Percentiles rank a stretch among this genome's conserved stretches.
Conservation (phyloP, 2,888 invertebrate genomes). For the Polyommatus iphigenia region DNA sequence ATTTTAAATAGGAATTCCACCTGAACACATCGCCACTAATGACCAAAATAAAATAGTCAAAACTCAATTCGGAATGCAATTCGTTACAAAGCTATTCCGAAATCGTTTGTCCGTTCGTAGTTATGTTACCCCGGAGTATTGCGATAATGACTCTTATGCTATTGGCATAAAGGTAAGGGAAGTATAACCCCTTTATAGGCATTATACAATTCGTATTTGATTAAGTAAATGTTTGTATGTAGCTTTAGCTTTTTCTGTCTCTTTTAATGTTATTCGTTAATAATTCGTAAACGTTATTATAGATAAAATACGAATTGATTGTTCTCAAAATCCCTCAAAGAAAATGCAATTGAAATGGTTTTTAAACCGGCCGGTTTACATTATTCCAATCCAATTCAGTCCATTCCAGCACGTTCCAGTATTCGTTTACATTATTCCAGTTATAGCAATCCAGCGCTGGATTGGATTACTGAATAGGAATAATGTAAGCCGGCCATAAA, state of each 20-base stretch:
- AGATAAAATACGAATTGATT: neutral
- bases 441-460: too few relatives aligned
- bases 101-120: neutral
- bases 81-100: neutral
- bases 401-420: too few relatives aligned
- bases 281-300: neutral
- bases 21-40: neutral
- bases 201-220: constrained; percentile 1
- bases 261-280: neutral
- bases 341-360: neutral
- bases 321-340: neutral
- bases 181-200: neutral
- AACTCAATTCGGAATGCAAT: constrained; percentile 6
- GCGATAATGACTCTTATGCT: neutral
- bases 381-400: too few relatives aligned
- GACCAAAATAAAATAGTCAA: constrained; percentile 15
- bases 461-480: too few relatives aligned
- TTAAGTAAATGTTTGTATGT: neutral
- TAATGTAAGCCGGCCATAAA: too few relatives aligned
- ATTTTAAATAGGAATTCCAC: neutral
- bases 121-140: neutral
- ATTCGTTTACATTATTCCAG: too few relatives aligned
- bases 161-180: neutral
- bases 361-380: too few relatives aligned
- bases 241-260: neutral